phyloP scores from a whole-genome alignment of 2,888 invertebrate species.

The Diplolepis rosae region DNA sequence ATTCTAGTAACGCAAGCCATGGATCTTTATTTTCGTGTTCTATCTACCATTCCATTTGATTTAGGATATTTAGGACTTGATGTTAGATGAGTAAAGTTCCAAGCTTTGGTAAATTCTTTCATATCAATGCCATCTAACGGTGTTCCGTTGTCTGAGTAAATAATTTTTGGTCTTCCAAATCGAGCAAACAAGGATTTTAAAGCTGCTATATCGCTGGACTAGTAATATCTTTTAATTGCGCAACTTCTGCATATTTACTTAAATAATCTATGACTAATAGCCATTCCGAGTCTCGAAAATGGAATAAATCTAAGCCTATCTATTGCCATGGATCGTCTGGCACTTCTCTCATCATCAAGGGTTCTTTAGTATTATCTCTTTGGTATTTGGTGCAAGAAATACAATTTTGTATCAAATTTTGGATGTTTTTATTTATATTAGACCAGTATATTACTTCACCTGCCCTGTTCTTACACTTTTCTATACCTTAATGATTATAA shows the following conservation, averaged over 20 bases:
- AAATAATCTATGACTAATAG: slow-evolving; percentile 43
- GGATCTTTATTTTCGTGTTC: neutral
- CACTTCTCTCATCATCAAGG: slow-evolving; percentile 36
- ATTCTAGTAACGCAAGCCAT: too few relatives aligned
- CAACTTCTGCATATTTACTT: slow-evolving; percentile 38
- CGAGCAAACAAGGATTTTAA: slow-evolving; percentile 41
- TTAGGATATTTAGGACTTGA: slow-evolving; percentile 32
- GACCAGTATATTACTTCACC: slow-evolving; percentile 54
- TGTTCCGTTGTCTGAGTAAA: slow-evolving; percentile 48
- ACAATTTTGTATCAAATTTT: slow-evolving; percentile 49
- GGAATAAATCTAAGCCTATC: slow-evolving; percentile 42
- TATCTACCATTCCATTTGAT: slow-evolving; percentile 37
- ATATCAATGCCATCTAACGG: slow-evolving; percentile 19
- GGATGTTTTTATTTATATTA: slow-evolving; percentile 50
- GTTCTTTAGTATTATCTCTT: slow-evolving; percentile 44
- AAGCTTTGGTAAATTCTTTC: slow-evolving; percentile 30
- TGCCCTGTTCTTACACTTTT: slow-evolving; percentile 50
- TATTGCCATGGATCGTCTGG: slow-evolving; percentile 45
- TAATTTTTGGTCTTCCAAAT: slow-evolving; percentile 40
- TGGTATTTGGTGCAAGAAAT: slow-evolving; percentile 40
- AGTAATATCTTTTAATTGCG: slow-evolving; percentile 31
- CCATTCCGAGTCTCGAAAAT: slow-evolving; percentile 36
- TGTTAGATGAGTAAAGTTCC: slow-evolving; percentile 32
- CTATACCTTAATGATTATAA: slow-evolving; percentile 54
- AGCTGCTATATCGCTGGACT: slow-evolving; percentile 32